Percentiles rank a stretch among this genome's conserved stretches.
Evolutionary conservation across 2,113 vertebrate species (phyloP).

Genomic region (Mormoops blainvillei): DNA sequence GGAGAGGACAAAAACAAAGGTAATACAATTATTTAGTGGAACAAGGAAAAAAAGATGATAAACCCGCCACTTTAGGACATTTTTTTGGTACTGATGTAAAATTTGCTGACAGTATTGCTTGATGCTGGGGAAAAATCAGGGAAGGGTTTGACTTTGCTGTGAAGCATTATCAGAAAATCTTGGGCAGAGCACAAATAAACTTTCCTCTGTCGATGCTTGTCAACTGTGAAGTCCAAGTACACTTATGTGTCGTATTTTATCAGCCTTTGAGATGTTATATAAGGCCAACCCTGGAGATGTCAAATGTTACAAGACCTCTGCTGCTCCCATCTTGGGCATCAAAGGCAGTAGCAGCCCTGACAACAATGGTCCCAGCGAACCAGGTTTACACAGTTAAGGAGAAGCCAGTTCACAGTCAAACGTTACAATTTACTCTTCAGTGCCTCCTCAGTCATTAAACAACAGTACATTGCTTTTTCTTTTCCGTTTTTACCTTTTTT

Average conservation of each 20-base stretch:
- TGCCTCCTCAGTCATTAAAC: not conserved
- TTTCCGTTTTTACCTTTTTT: no score
- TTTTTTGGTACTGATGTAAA: not conserved
- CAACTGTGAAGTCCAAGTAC: not conserved
- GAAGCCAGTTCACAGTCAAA: no score
- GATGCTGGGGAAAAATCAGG: not conserved
- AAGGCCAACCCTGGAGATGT: not conserved
- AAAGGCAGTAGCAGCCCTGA: not conserved
- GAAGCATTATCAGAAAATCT: not conserved
- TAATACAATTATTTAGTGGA: not conserved
- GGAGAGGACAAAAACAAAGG: not conserved
- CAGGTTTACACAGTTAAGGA: no score
- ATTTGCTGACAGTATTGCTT: not conserved
- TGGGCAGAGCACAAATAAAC: not conserved
- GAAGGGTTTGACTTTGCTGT: not conserved
- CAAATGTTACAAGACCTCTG: not conserved
- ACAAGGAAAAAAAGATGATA: not conserved
- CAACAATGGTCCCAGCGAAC: no score
- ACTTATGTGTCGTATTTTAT: not conserved
- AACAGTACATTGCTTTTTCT: not conserved
- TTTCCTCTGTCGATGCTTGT: not conserved
- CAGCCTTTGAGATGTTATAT: constrained; percentile 3
- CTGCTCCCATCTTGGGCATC: not conserved
- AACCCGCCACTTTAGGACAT: not conserved
- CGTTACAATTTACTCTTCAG: not conserved